These are phyloP conservation scores for Otolemur crassicaudatus DNA, from an alignment of 2,797 vertebrate species.

Conservation along the genomic window DNA sequence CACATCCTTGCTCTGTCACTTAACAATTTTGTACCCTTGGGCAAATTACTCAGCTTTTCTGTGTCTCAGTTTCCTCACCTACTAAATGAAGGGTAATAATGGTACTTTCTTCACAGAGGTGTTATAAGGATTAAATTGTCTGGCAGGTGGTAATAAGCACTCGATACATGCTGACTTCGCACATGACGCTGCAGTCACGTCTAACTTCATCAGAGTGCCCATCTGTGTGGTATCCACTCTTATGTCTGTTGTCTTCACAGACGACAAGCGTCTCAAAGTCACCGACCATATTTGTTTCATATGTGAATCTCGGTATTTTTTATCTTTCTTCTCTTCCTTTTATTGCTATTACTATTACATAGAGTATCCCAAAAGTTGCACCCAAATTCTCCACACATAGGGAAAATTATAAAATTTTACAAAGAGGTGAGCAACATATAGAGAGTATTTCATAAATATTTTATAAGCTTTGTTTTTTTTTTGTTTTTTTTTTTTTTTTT, in stretches of 20 bases:
- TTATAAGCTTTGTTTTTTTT: too few relatives aligned
- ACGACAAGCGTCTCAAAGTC: not conserved
- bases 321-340: not conserved
- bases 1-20: not conserved
- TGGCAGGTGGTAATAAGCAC: not conserved
- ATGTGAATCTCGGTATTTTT: not conserved
- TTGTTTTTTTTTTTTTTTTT: too few relatives aligned
- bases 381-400: too few relatives aligned
- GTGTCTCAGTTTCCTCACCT: not conserved
- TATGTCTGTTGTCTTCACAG: not conserved
- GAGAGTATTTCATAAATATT: too few relatives aligned
- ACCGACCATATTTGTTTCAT: not conserved
- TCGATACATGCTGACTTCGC: not conserved
- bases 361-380: too few relatives aligned
- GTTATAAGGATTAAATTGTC: not conserved
- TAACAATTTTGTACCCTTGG: not conserved
- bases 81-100: not conserved
- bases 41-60: not conserved
- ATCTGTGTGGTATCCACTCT: not conserved
- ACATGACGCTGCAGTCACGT: not conserved
- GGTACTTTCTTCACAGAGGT: not conserved
- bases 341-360: not conserved
- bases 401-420: too few relatives aligned
- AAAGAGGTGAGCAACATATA: too few relatives aligned
- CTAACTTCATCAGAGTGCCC: not conserved